phyloP scores from a whole-genome alignment of 2,113 vertebrate genomes.

The Osmerus eperlanus region DNA sequence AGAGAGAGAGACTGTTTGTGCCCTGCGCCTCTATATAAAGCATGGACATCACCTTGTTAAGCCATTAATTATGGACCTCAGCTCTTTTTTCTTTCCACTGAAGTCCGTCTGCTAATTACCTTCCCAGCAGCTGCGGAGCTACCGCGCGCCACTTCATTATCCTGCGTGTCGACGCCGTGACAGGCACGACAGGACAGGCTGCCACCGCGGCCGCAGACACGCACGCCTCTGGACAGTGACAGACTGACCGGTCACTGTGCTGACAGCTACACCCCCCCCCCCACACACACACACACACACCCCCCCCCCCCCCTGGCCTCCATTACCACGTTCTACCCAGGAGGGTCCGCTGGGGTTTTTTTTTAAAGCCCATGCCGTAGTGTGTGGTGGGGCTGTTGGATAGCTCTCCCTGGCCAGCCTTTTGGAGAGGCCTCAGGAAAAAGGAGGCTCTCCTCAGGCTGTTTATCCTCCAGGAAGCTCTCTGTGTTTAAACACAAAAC shows the following conservation, averaged over 20 bases:
- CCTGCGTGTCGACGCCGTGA: constrained; percentile 6
- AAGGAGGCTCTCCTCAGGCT: constrained; percentile 19
- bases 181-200: constrained; percentile 3
- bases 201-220: neutral
- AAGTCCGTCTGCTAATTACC: constrained; percentile 47
- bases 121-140: constrained; percentile 52
- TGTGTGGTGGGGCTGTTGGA: neutral
- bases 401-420: neutral
- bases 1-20: constrained; percentile 12
- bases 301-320: too few species aligned
- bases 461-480: constrained; percentile 53
- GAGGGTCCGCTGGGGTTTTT: too few species aligned
- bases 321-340: too few species aligned
- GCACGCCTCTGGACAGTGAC: neutral
- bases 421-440: constrained; percentile 42
- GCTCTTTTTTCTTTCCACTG: constrained; percentile 22
- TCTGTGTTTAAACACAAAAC: constrained; percentile 43
- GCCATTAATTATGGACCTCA: constrained; percentile 53
- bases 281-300: too few species aligned
- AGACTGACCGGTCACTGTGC: constrained; percentile 2
- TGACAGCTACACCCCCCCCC: neutral
- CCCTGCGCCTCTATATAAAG: constrained; percentile 40
- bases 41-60: constrained; percentile 45
- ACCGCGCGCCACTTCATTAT: constrained; percentile 39
- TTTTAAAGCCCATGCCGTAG: too few species aligned